Percentiles rank a stretch among this genome's conserved stretches.
Conservation (phyloP, 2,797 vertebrate genomes). For the Adelosebastes latens region DNA sequence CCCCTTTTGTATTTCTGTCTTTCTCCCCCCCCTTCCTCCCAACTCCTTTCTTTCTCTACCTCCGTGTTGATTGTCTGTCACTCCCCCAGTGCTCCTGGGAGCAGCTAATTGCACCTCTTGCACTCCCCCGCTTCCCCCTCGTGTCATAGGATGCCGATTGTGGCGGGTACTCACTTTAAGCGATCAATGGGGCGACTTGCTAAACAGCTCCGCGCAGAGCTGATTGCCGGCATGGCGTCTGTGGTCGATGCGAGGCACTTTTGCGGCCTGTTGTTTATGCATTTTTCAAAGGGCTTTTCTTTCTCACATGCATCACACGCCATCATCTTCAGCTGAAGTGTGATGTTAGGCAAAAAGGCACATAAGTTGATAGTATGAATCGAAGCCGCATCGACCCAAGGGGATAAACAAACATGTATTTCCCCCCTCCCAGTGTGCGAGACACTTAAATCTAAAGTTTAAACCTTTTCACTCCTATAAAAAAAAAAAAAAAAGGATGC, state of each 20-base stretch:
- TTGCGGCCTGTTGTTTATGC: constrained; percentile 31
- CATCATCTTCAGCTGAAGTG: constrained; percentile 10
- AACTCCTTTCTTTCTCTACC: constrained; percentile 1
- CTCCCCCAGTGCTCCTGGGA: constrained; percentile 76
- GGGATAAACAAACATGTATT: constrained; percentile 13
- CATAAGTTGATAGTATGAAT: not conserved
- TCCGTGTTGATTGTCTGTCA: constrained; percentile 78
- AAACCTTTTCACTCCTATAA: constrained; percentile 32
- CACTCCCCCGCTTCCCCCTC: constrained; percentile 65
- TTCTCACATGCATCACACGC: not conserved
- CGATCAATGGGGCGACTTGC: constrained; percentile 78
- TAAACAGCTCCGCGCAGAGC: constrained; percentile 59
- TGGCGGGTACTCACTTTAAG: constrained; percentile 71
- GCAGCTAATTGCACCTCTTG: constrained; percentile 83
- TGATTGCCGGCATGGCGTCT: constrained; percentile 17
- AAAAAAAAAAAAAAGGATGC: not conserved
- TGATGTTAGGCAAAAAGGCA: not conserved
- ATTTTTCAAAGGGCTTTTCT: constrained; percentile 28
- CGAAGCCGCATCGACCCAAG: not conserved
- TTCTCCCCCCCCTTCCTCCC: not conserved
- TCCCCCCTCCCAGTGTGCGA: not conserved
- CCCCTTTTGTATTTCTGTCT: constrained; percentile 18
- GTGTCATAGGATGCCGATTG: constrained; percentile 82
- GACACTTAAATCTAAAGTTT: constrained; percentile 49
- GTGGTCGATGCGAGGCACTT: constrained; percentile 41